Base-by-base conservation (phyloP, 1,140 invertebrate species). In the Agrilus planipennis region DNA sequence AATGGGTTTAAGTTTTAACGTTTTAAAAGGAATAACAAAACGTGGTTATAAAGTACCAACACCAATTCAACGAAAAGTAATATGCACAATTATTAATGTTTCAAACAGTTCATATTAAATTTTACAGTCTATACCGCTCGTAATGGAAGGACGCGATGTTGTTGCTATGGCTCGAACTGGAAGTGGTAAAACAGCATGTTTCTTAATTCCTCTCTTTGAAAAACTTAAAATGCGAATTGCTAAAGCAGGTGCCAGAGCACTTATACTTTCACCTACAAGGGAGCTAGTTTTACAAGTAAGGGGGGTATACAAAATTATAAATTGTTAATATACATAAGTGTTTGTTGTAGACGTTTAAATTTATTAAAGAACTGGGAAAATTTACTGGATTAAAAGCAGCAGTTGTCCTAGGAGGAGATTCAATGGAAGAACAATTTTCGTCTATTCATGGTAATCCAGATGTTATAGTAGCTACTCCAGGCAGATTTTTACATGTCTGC, bases 131-230 rank as follows among this genome's bases (percentile, higher is more conserved):
- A 96, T 99, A 57, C 96, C 96, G 3, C 52, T 95, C 29, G 84
- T 94, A 30, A 62, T 99, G 32, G 84, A 92, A 62, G 89, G 90
- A 2, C 79, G 85, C 63, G 94, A 99, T 80, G 78, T 99, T 12
- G 93, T 99, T 32, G 96, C 91, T 20, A 99, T 99, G 96, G 95
- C 94, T 12, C 72, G 95, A 43, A 99, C 96, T 14, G 95, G 96
- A 23, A 97, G 92, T 62, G 96, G 96, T 20, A 99, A 99, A 71
- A 99, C 95, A 0, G 95, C 94, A n/a, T 94, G 93, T 52, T 99
- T 99, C 62, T 73, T 99, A 4, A 80, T 99, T 34, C 96, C 96
- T 0, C 72, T 99, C 54, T 82, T 99, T 60, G 93, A 99, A 59
- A 88, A 84, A 64, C 65, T 99, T 3, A 82, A 89, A 55, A 55